Conservation (phyloP, 23 tunicate species). For the Ciona savignyi region DNA sequence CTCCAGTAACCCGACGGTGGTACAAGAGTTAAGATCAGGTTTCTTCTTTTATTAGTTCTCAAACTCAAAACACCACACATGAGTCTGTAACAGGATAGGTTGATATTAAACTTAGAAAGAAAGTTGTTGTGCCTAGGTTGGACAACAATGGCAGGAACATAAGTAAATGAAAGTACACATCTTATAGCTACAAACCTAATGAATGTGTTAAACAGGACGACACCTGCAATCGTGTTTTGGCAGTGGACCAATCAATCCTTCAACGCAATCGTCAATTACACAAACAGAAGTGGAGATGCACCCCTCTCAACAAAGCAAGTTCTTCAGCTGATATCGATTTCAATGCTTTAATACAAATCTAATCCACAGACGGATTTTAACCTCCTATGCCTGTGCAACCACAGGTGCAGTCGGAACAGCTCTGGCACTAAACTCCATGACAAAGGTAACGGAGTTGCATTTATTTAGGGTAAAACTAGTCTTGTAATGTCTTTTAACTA, state of each 20-base stretch:
- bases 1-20: too few relatives aligned
- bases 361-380: conserved; percentile 38
- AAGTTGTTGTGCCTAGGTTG: too few relatives aligned
- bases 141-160: too few relatives aligned
- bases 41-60: too few relatives aligned
- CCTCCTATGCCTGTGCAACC: conserved; percentile 79
- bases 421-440: conserved; percentile 43
- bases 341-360: neutral
- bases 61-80: too few relatives aligned
- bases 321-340: neutral
- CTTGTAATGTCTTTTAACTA: too few relatives aligned
- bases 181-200: too few relatives aligned
- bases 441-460: conserved; percentile 33
- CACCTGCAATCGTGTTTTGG: conserved; percentile 93
- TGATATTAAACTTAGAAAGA: too few relatives aligned
- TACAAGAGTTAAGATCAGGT: too few relatives aligned
- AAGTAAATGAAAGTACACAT: too few relatives aligned
- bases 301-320: conserved; percentile 70
- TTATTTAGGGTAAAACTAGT: too few relatives aligned
- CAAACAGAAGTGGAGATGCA: conserved; percentile 97
- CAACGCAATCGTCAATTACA: conserved; percentile 94
- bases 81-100: too few relatives aligned
- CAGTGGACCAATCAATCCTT: conserved; percentile 96
- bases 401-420: conserved; percentile 86
- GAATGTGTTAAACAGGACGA: conserved; percentile 39